Percentiles rank a stretch among this genome's conserved stretches.
phyloP scores from a whole-genome alignment of 2,797 vertebrate genomes.

The Coracias cyanogaster region DNA sequence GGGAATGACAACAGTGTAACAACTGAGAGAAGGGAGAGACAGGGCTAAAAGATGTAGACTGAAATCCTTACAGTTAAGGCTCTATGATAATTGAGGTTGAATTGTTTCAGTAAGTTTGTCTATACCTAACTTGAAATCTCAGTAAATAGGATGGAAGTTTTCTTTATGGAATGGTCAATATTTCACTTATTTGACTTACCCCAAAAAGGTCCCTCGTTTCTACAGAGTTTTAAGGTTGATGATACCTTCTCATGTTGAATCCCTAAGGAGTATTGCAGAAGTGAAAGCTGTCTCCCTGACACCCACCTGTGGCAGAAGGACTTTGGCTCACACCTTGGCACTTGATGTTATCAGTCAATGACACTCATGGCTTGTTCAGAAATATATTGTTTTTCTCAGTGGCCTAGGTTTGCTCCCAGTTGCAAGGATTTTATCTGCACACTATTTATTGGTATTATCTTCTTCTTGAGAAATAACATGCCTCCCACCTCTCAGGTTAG shows the following conservation, averaged over 20 bases:
- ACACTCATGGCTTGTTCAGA: not conserved
- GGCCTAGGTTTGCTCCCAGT: not conserved
- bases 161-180: not conserved
- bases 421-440: not conserved
- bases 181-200: not conserved
- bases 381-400: not conserved
- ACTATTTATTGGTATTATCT: not conserved
- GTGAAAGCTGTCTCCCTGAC: not conserved
- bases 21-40: not conserved
- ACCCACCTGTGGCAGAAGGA: not conserved
- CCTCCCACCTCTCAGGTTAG: not conserved
- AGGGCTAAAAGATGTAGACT: not conserved
- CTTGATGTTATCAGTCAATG: not conserved
- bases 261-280: not conserved
- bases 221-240: not conserved
- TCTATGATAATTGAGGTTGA: not conserved
- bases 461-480: not conserved
- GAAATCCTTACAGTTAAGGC: not conserved
- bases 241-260: not conserved
- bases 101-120: not conserved
- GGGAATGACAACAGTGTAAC: not conserved
- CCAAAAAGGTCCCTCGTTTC: not conserved
- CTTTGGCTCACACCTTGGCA: not conserved
- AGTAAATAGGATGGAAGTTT: not conserved
- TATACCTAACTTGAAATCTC: not conserved